A percentile compares a stretch with the other conserved stretches of the same genome.
phyloP scores from a whole-genome alignment of 2,888 invertebrate species.

The Morpho helenor region DNA sequence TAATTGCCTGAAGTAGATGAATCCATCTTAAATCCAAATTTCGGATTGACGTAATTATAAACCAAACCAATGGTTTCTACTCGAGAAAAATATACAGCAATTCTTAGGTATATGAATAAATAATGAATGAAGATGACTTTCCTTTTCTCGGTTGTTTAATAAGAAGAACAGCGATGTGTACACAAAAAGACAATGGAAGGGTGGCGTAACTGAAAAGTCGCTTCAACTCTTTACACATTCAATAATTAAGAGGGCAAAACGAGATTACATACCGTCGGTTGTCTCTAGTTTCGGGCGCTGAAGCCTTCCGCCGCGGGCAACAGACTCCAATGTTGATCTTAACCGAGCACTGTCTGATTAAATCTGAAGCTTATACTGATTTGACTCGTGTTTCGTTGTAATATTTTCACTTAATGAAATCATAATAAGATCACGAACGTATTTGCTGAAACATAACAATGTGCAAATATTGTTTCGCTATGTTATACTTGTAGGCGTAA shows the following conservation, averaged over 20 bases:
- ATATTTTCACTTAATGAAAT: conserved; percentile 58
- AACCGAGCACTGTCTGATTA: conserved; percentile 52
- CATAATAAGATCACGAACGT: conserved; percentile 41
- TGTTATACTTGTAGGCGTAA: conserved; percentile 1
- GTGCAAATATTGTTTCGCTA: conserved; percentile 7
- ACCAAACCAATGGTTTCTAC: too few species aligned
- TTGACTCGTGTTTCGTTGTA: conserved; percentile 36
- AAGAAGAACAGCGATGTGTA: conserved; percentile 21
- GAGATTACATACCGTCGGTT: conserved; percentile 51
- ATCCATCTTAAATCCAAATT: too few species aligned
- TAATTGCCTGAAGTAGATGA: too few species aligned
- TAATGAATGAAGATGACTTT: conserved; percentile 15
- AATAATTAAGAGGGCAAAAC: conserved; percentile 58
- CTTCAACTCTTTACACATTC: conserved; percentile 69
- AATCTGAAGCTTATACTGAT: conserved; percentile 43
- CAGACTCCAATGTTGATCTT: conserved; percentile 56
- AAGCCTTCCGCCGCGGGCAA: conserved; percentile 35
- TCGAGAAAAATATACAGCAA: neutral
- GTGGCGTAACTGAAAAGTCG: conserved; percentile 26
- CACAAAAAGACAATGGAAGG: conserved; percentile 48
- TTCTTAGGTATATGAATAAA: conserved; percentile 14
- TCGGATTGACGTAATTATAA: too few species aligned
- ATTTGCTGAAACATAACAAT: conserved; percentile 4
- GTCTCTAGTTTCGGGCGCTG: conserved; percentile 30
- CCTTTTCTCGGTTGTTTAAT: conserved; percentile 18